phyloP scores from a whole-genome alignment of 2,797 vertebrate genomes.

The Pteronotus mesoamericanus region DNA sequence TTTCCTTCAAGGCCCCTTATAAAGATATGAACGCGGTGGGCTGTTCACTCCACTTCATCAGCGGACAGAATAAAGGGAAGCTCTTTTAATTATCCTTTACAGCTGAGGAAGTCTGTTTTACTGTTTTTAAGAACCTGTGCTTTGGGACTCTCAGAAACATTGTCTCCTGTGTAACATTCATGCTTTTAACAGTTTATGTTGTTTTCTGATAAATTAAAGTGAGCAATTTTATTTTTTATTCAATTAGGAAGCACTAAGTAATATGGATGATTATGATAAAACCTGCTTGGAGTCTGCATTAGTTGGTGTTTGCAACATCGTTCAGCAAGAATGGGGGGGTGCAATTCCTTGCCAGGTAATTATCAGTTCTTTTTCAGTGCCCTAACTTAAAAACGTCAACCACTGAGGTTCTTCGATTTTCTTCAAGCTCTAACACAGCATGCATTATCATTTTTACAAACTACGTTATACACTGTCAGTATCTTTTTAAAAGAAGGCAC shows the following conservation, averaged over 20 bases:
- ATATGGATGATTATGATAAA: conserved; percentile 98
- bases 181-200: conserved; percentile 22
- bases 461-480: neutral
- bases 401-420: conserved; percentile 1
- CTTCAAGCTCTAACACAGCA: conserved; percentile 5
- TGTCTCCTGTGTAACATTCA: neutral
- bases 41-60: neutral
- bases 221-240: conserved; percentile 18
- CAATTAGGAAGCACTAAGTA: conserved; percentile 93
- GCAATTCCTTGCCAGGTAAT: conserved; percentile 96
- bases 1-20: conserved; percentile 2
- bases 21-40: neutral
- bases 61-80: neutral
- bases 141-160: neutral
- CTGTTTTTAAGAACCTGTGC: neutral
- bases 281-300: conserved; percentile 95
- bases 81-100: neutral
- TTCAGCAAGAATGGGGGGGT: conserved; percentile 98
- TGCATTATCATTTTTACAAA: conserved; percentile 25
- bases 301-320: conserved; percentile 92
- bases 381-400: neutral
- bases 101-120: neutral
- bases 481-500: conserved; percentile 26
- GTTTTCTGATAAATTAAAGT: conserved; percentile 34
- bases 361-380: neutral